phyloP scores from a whole-genome alignment of 2,797 vertebrate genomes.

The Euphonia xanthogaster region DNA sequence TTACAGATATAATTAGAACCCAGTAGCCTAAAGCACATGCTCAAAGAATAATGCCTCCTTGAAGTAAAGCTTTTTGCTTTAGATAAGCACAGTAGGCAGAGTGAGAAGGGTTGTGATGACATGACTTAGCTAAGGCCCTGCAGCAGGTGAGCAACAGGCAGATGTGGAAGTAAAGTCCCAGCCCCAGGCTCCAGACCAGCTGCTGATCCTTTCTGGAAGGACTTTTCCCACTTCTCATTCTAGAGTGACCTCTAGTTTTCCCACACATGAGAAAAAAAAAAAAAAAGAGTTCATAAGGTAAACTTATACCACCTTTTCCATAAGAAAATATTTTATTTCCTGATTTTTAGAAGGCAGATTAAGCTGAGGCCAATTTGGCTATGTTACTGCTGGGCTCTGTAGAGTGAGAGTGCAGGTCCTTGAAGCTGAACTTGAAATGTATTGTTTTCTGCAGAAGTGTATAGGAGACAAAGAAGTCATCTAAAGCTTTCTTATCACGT shows the following conservation, averaged over 20 bases:
- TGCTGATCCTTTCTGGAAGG: not conserved
- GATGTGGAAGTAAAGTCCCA: not conserved
- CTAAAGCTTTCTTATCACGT: not conserved
- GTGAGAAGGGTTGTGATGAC: not conserved
- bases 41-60: not conserved
- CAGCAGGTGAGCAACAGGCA: not conserved
- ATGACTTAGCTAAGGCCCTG: not conserved
- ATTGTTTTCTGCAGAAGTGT: not conserved
- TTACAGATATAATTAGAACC: not conserved
- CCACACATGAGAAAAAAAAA: not conserved
- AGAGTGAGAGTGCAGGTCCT: not conserved
- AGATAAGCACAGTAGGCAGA: not conserved
- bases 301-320: accelerated
- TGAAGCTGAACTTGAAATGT: not conserved
- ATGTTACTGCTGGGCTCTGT: not conserved
- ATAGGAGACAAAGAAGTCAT: not conserved
- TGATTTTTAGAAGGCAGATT: not conserved
- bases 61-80: not conserved
- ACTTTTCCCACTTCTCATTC: not conserved
- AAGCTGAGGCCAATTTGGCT: not conserved
- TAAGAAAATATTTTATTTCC: not conserved
- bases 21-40: not conserved
- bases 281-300: not conserved
- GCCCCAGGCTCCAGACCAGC: not conserved
- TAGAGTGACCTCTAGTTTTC: not conserved